phyloP scores from a whole-genome alignment of 2,113 vertebrate genomes.

The Climacteris rufus region DNA sequence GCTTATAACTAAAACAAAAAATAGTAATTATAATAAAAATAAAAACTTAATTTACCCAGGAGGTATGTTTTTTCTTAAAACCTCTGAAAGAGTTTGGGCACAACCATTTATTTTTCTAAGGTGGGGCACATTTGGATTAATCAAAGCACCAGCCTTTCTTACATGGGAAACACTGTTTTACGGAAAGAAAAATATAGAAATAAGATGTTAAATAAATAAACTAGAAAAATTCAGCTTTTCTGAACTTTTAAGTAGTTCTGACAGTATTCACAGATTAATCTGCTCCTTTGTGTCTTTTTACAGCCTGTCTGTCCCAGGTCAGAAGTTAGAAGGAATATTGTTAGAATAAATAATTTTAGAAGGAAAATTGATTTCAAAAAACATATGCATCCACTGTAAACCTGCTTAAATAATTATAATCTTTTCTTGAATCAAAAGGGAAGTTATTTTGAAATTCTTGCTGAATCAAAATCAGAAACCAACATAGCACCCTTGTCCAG shows the following conservation, averaged over 20 bases:
- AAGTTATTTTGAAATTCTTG: neutral
- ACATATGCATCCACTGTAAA: neutral
- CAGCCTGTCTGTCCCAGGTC: neutral
- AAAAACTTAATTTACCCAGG: neutral
- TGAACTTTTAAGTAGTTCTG: neutral
- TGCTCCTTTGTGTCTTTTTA: neutral
- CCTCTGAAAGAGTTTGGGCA: neutral
- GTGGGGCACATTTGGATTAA: neutral
- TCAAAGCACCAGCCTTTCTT: neutral
- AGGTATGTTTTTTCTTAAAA: neutral
- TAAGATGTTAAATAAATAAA: neutral
- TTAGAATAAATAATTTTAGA: neutral
- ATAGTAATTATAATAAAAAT: neutral
- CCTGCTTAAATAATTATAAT: neutral
- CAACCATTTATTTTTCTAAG: neutral
- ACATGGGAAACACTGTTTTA: neutral
- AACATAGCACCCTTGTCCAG: neutral
- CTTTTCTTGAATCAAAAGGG: neutral
- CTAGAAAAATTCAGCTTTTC: neutral
- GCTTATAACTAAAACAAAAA: neutral
- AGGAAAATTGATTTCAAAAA: neutral
- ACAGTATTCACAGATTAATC: neutral
- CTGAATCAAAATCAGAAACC: neutral
- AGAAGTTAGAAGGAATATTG: neutral
- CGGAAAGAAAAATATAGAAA: neutral